Base-by-base conservation (phyloP, 2,888 invertebrate genomes). In the Pristionchus mayeri region DNA sequence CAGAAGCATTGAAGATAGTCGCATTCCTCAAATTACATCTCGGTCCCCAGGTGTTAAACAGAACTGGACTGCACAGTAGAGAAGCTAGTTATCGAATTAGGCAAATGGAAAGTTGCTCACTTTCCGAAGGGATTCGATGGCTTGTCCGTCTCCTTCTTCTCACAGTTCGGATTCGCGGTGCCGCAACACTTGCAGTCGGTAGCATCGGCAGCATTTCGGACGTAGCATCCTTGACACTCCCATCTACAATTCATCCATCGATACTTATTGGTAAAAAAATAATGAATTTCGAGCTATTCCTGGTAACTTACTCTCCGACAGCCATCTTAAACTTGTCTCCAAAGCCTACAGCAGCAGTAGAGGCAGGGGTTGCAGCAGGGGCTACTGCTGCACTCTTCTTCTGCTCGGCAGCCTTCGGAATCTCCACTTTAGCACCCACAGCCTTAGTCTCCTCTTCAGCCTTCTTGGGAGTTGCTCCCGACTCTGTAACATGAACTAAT, bases 221-320 rank as follows among this genome's bases (percentile, higher is more conserved):
- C 76, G 84, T 88, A 89, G 79, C 90, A 90, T 40, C 83, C 88
- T 0, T 60, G 11, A 79, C 90, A 90, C 44, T 89, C 89, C 90
- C 90, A 90, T 52, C 85, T 85, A 63, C 78, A 85, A 80, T 44
- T 24, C 7, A 50, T 34, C 9, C 9, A n/a, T 48, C 27, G 44
- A 34, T 44, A 40, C 16, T 30, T 50, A 44, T 44, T 44, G 6
- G 57, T 21, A 44, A 44, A 13, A 44, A 7, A 24, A 24, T 4
- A 7, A 57, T 11, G 24, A n/a, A 57, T 57, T 11, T 18, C 24
- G 57, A 57, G 57, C 7, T 13, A 57, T 13, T 4, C 6, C 57
- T n/a, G 57, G n/a, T 21, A 57, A 80, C 80, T 60, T 16, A 81
- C 78, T 81, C 83, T 50, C 88, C 90, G 2, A 86, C 85, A 67